phyloP scores from a whole-genome alignment of 1,140 invertebrate species.

The Bombus cullumanus region DNA sequence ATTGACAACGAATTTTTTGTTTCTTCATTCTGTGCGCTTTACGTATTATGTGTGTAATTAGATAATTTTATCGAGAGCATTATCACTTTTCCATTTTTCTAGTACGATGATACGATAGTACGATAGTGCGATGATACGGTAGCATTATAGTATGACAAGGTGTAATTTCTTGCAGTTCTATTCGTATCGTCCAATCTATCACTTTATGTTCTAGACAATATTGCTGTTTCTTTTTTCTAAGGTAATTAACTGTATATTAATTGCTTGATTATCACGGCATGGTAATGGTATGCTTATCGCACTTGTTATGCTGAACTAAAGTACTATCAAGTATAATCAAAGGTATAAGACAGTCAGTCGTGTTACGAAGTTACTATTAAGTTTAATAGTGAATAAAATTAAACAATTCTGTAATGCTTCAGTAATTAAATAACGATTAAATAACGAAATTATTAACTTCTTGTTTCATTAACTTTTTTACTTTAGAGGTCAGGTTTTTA shows the following conservation, averaged over 20 bases:
- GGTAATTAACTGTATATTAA: conserved; percentile 11
- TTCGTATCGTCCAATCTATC: conserved; percentile 5
- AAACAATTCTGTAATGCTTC: no score
- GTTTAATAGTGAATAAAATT: no score
- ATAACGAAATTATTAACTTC: no score
- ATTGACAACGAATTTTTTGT: no score
- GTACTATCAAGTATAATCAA: background rate
- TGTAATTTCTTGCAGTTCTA: background rate
- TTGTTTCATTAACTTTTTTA: no score
- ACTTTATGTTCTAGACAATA: background rate
- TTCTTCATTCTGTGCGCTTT: background rate
- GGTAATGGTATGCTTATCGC: background rate
- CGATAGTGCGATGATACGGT: background rate
- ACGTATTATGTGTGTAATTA: background rate
- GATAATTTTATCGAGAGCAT: background rate
- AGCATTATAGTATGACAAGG: background rate
- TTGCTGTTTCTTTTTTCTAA: conserved; percentile 25
- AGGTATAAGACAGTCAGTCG: background rate
- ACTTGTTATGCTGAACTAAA: conserved; percentile 7
- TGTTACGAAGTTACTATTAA: no score
- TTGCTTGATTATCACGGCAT: conserved; percentile 10
- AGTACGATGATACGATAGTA: no score
- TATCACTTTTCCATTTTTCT: background rate
- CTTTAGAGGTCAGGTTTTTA: no score
- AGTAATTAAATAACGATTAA: no score